Base-by-base conservation (phyloP, 1,140 invertebrate genomes). In the Myzus persicae region DNA sequence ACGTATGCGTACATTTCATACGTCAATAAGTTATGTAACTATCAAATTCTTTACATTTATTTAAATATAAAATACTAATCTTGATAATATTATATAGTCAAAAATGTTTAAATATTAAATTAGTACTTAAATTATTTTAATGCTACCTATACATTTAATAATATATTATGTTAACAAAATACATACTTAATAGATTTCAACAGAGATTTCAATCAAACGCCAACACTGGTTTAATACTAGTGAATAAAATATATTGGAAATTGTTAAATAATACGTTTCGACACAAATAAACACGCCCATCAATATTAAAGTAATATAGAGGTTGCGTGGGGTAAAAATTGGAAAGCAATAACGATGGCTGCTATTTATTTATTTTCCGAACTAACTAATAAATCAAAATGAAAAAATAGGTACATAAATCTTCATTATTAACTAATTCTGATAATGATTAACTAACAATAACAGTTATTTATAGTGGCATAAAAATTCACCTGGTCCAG, bases 331-430 rank as follows among this genome's bases (percentile, higher is more conserved):
- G 91, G 91, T 92, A 48, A 92, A 92, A 92, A 82, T 82, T 46
- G 91, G 44, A 92, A 92, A 92, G 59, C 76, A 44, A 92, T 92
- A 92, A 81, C 91, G 91, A 92, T 84, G 44, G 38, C 91, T n/a
- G 44, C 22, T 91, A 82, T 67, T 91, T 91, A 51, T 92, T 91
- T 44, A 20, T 42, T 90, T 26, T 76, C 26, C 67, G 36, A 44
- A 36, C 44, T 24, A 44, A 82, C 82, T 82, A 91, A 91, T 82
- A 11, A 40, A 90, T 6, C 38, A 8, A 24, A 40, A 82, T 40
- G 40, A 44, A 46, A 1, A 20, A 38, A 48, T 36, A 24, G 46
- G 14, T 89, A 48, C 38, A 89, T 89, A 89, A 87, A 87, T 85
- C 24, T 42, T 38, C 26, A 85, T 44, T 42, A 85, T 85, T 26